Conservation (phyloP, 2,888 invertebrate species). For the Entomobrya proxima region DNA sequence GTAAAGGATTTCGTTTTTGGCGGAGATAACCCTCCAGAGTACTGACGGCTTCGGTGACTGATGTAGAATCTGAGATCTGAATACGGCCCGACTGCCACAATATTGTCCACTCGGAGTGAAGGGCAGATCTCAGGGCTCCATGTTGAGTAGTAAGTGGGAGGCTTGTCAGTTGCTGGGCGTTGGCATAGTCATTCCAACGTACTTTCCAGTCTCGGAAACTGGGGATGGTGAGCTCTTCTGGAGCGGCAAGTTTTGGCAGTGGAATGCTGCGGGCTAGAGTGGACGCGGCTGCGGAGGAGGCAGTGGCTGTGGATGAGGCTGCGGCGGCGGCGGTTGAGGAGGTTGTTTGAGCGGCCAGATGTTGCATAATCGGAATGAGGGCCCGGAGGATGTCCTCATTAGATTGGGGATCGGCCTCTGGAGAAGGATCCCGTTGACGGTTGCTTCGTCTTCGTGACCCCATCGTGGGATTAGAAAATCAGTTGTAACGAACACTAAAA, state of each 20-base stretch:
- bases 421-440: too few relatives aligned
- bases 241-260: neutral
- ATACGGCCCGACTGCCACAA: conserved; percentile 13
- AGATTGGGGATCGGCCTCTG: too few relatives aligned
- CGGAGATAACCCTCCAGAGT: conserved; percentile 11
- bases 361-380: too few relatives aligned
- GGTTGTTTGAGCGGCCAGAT: too few relatives aligned
- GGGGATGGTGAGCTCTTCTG: conserved; percentile 26
- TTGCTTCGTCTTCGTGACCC: too few relatives aligned
- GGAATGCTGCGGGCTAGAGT: too few relatives aligned
- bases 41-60: neutral
- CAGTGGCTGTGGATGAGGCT: too few relatives aligned
- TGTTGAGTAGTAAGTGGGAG: conserved; percentile 15
- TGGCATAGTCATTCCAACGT: conserved; percentile 17
- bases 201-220: conserved; percentile 30
- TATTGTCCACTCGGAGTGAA: conserved; percentile 20
- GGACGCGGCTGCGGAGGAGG: too few relatives aligned
- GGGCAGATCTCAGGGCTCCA: conserved; percentile 15
- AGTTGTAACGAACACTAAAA: too few relatives aligned
- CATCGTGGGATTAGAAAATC: too few relatives aligned
- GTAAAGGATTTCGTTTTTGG: conserved; percentile 20
- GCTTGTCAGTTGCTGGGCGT: neutral
- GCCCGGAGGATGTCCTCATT: too few relatives aligned
- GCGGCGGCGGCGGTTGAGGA: too few relatives aligned
- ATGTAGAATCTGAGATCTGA: neutral